Evolutionary conservation across 2,113 vertebrate genomes (phyloP).

Genomic region (Prolemur simus): DNA sequence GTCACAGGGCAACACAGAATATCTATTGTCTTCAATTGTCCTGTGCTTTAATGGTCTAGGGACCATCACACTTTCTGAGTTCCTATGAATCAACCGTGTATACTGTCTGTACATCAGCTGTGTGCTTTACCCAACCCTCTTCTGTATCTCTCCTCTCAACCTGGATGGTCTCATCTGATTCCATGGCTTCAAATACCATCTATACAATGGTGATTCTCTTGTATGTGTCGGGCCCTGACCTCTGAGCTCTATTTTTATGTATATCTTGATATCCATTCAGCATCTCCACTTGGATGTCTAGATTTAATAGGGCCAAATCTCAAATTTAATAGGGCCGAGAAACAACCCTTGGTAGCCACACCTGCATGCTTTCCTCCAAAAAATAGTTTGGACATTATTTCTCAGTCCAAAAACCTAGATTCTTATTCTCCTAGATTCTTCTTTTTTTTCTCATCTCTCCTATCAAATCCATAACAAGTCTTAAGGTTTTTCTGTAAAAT

Average conservation of each 20-base stretch:
- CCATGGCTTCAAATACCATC: neutral
- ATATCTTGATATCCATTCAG: neutral
- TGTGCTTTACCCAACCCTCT: neutral
- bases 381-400: neutral
- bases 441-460: neutral
- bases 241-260: neutral
- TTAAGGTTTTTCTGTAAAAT: slow-evolving; percentile 20
- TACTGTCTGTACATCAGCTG: neutral
- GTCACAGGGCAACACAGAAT: neutral
- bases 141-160: neutral
- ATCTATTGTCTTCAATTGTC: neutral
- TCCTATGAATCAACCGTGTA: fast-evolving
- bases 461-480: neutral
- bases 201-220: neutral
- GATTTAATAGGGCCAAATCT: neutral
- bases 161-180: neutral
- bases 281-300: neutral
- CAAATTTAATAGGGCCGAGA: neutral
- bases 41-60: neutral
- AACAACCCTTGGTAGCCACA: neutral
- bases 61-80: neutral
- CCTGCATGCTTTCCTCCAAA: neutral
- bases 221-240: neutral
- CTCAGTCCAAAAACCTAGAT: neutral
- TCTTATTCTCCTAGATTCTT: neutral